Evolutionary conservation across 2,797 vertebrate genomes (phyloP).

Genomic region (Scarus forsteni): DNA sequence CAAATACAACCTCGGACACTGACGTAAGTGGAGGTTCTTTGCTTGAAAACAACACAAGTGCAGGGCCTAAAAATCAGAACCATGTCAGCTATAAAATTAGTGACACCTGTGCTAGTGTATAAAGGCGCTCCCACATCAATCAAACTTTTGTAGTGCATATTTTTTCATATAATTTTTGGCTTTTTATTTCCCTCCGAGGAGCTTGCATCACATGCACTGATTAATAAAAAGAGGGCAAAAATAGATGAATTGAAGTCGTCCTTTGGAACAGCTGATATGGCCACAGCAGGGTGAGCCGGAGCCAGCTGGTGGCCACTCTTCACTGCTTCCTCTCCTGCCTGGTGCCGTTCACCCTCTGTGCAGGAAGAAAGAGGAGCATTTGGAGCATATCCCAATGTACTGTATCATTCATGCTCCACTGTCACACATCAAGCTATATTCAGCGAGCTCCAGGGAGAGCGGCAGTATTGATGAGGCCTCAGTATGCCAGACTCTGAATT

Average conservation of each 20-base stretch:
- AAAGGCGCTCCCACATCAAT: no score
- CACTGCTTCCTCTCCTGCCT: conserved; percentile 60
- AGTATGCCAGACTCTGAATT: conserved; percentile 54
- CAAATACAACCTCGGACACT: no score
- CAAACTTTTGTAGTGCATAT: conserved; percentile 10
- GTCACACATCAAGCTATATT: conserved; percentile 69
- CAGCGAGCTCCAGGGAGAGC: conserved; percentile 39
- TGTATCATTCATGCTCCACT: conserved; percentile 71
- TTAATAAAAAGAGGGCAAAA: conserved; percentile 56
- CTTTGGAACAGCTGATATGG: conserved; percentile 54
- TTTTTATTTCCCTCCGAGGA: neutral
- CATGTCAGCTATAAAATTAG: no score
- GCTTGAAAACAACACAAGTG: no score
- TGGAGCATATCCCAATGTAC: conserved; percentile 62
- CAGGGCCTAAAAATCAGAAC: no score
- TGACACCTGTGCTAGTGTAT: no score
- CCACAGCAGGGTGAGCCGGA: conserved; percentile 58
- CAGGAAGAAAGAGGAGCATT: conserved; percentile 53
- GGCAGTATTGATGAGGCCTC: conserved; percentile 46
- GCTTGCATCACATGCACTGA: conserved; percentile 39
- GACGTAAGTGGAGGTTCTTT: no score
- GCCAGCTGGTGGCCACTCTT: conserved; percentile 74
- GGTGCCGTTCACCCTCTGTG: conserved; percentile 46
- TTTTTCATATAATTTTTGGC: conserved; percentile 16
- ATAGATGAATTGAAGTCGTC: conserved; percentile 60